Base-by-base conservation (phyloP, 2,888 invertebrate species). In the Rhagium mordax region DNA sequence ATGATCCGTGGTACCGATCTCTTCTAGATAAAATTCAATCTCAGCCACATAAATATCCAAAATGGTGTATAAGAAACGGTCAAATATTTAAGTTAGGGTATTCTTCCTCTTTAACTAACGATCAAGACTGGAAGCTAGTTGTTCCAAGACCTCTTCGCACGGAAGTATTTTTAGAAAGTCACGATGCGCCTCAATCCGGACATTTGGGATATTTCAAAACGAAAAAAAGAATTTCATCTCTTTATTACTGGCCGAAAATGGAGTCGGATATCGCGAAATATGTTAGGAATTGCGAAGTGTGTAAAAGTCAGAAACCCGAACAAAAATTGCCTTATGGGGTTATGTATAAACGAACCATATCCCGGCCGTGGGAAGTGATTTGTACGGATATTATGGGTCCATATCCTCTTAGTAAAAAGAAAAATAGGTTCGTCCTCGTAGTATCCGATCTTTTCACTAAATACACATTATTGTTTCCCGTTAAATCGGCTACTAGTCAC, bases 21-120 rank as follows among this genome's bases (percentile, higher is more conserved):
- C 53, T 53, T 53, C 10, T 53, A 20, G 21, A 13, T 18, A 53
- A 53, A 53, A 21, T 53, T 20, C 8, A 18, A 4, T 20, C 21
- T 5, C 7, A 53, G 7, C 53, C 53, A 2, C 53, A 18, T 10
- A 20, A 53, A 2, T 53, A 20, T 1, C 53, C 53, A 24, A 53
- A 53, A 53, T 53, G 59, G 68, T 21, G 48, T 0, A 68, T 68
- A 20, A 55, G 48, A 4, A 41, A 33, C 20, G 70, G 62, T 20
- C 29, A 62, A 18, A 8, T 80, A 3, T 79, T 72, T 51, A 78
- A 78, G 66, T 61, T 55, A 15, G 57, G 68, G 18, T 24, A 66
- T 33, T 33, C 20, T 16, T 48, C 41, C 18, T 64, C 59, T 21
- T 60, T 61, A n/a, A 48, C 76, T 15, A 10, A 10, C 6, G 64